A percentile compares a stretch with the other conserved stretches of the same genome.
Evolutionary conservation across 2,888 invertebrate genomes (phyloP).

Genomic region (Scotopteryx bipunctaria): DNA sequence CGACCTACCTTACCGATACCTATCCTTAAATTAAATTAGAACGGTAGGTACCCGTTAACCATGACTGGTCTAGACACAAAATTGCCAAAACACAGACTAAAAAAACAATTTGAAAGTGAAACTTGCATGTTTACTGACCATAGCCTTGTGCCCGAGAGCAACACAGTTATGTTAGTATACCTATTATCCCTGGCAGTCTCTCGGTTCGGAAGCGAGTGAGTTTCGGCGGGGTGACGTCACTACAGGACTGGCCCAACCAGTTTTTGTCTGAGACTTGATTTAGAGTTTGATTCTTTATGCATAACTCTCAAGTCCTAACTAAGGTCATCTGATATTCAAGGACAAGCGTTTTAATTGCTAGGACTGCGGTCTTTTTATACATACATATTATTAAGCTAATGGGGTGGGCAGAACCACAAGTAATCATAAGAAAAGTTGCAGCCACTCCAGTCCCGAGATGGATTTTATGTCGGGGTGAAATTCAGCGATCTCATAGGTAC

Average conservation of each 20-base stretch:
- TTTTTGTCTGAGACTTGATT: constrained; percentile 73
- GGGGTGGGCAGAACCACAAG: no score
- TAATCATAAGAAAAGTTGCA: no score
- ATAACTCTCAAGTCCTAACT: constrained; percentile 77
- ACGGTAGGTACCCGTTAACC: constrained; percentile 26
- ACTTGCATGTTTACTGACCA: constrained; percentile 37
- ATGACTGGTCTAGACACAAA: constrained; percentile 35
- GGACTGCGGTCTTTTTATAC: constrained; percentile 34
- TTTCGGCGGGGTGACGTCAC: constrained; percentile 69
- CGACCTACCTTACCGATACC: no score
- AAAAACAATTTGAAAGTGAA: constrained; percentile 42
- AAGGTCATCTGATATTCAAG: constrained; percentile 66
- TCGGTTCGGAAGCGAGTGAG: constrained; percentile 62
- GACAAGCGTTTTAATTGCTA: constrained; percentile 37
- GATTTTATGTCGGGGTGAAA: constrained; percentile 26
- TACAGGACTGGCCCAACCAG: constrained; percentile 64
- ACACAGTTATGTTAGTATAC: constrained; percentile 62
- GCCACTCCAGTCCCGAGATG: no score
- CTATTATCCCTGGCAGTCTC: constrained; percentile 58
- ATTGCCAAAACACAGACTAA: constrained; percentile 28
- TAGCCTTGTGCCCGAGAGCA: constrained; percentile 49
- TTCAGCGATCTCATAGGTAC: constrained; percentile 1
- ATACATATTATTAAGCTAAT: no score
- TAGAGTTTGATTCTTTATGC: constrained; percentile 79
- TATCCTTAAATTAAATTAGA: neutral